phyloP scores from a whole-genome alignment of 2,113 vertebrate species.

The Pangasianodon hypophthalmus region DNA sequence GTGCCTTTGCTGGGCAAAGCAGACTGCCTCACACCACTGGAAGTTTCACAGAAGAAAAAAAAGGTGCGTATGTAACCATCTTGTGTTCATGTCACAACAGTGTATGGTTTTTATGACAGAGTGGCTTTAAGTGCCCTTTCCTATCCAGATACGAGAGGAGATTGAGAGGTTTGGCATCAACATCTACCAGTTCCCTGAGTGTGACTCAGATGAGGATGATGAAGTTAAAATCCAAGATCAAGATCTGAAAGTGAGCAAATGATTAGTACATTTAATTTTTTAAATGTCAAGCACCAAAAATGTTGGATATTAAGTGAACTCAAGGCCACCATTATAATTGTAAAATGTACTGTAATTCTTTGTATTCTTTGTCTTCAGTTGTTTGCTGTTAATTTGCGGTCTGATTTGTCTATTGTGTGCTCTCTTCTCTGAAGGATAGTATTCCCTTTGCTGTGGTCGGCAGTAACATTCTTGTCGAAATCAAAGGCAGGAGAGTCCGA shows the following conservation, averaged over 20 bases:
- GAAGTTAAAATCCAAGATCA: constrained; percentile 66
- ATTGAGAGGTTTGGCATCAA: constrained; percentile 70
- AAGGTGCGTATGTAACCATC: not conserved
- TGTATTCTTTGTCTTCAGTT: not conserved
- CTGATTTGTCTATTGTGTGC: not conserved
- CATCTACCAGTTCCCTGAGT: constrained; percentile 75
- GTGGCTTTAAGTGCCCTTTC: not conserved
- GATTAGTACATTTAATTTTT: not conserved
- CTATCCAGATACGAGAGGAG: constrained; percentile 68
- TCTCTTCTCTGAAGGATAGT: constrained; percentile 65
- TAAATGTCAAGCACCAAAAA: not conserved
- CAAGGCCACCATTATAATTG: not conserved
- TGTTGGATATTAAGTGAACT: not conserved
- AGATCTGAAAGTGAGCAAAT: constrained; percentile 67
- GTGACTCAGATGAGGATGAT: constrained; percentile 71
- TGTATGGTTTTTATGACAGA: not conserved
- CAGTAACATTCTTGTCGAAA: constrained; percentile 72
- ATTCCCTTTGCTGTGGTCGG: constrained; percentile 76
- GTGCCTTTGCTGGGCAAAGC: constrained; percentile 78
- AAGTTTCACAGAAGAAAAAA: constrained; percentile 51
- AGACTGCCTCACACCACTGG: constrained; percentile 69
- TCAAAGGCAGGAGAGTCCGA: constrained; percentile 67
- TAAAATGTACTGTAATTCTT: not conserved
- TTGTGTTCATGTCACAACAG: too few relatives aligned
- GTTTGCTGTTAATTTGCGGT: not conserved